Conservation (phyloP, 2,113 vertebrate genomes). For the Mungos mungo region DNA sequence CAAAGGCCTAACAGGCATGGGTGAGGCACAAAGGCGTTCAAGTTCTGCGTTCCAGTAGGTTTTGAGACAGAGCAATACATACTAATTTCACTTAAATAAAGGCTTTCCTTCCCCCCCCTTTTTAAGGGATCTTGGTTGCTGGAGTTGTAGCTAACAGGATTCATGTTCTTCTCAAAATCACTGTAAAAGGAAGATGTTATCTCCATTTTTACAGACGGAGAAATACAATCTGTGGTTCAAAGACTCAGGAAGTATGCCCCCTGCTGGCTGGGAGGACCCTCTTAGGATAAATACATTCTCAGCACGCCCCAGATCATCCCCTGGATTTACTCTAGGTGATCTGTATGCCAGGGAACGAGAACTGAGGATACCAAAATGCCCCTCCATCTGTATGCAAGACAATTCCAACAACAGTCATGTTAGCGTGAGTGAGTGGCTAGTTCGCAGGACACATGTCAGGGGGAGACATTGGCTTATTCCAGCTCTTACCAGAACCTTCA, state of each 20-base stretch:
- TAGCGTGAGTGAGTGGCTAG: too few relatives aligned
- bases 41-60: not conserved
- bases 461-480: not conserved
- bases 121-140: not conserved
- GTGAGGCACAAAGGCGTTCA: not conserved
- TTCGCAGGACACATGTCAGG: not conserved
- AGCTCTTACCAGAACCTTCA: not conserved
- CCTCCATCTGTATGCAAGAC: rapidly evolving
- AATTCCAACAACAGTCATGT: not conserved
- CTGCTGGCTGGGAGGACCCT: not conserved
- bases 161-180: not conserved
- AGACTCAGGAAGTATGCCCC: not conserved
- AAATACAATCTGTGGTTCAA: not conserved
- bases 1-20: not conserved
- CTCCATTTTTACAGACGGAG: not conserved
- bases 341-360: not conserved
- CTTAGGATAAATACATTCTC: rapidly evolving
- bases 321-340: not conserved
- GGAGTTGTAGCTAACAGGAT: not conserved
- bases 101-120: not conserved
- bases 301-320: not conserved
- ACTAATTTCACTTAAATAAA: not conserved
- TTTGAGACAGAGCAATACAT: not conserved
- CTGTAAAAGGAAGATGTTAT: not conserved
- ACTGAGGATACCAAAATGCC: not conserved